Base-by-base conservation (phyloP, 2,888 invertebrate genomes). In the Onchidella celtica region DNA sequence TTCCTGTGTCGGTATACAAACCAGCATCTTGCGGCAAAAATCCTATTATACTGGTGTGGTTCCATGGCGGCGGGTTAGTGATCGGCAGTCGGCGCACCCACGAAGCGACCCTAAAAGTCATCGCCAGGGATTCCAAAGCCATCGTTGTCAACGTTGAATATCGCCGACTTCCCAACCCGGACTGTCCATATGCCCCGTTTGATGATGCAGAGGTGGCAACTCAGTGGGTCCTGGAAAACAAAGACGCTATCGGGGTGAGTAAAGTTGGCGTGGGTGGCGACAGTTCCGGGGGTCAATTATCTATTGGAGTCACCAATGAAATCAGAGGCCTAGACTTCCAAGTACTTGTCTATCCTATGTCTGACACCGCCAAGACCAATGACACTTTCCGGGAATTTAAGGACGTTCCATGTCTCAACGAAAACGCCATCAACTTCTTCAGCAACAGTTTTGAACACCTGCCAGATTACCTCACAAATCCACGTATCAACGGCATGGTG, bases 141-240 rank as follows among this genome's bases (percentile, higher is more conserved):
- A 61, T 83, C 3, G 74, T 74, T 11, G 78, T 83, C 29, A 78
- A 74, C 47, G 81, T 81, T 27, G 78, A 77, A 24, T 83, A 83
- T 34, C 76, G 83, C 32, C 80, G 81, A 32, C 81, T 77, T 38
- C 83, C 83, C 4, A 73, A 78, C 40, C 65, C 70, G 9, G 70
- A 77, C 17, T 38, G 40, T 24, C 77, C 77, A 0, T 66, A 65
- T 11, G 80, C 61, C 27, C 74, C 78, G 17, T 81, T 83, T 27
- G 63, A 83, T 11, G 83, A 83, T 74, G 81, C 77, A 17, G n/a
- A 38, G 9, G n/a, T 24, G n/a, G 80, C 70, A 9, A 27, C 70
- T 3, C 59, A 72, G 21, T 83, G 83, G 83, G 69, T 83, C 34
- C 55, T 81, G 40, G 59, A 21, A 27, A 81, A n/a, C n/a, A n/a